These are phyloP conservation scores for Origma solitaria DNA, from an alignment of 2,113 vertebrate genomes.

Conservation along the genomic window DNA sequence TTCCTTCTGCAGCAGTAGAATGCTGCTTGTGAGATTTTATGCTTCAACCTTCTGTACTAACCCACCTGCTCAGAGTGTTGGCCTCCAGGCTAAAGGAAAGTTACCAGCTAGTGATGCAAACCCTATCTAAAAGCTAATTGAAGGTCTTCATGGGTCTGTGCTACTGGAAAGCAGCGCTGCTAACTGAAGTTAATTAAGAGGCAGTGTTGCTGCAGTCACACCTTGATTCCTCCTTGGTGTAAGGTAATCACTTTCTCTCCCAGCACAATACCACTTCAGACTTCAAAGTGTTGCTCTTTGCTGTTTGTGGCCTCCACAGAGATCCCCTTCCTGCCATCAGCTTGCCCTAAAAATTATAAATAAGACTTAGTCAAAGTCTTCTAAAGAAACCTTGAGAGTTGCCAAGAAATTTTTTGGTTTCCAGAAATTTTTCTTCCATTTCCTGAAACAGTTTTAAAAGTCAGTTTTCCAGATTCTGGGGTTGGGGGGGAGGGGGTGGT, in stretches of 20 bases:
- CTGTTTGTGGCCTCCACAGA: not conserved
- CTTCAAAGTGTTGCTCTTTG: not conserved
- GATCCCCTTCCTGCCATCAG: not conserved
- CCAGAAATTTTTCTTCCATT: not conserved
- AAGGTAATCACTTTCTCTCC: not conserved
- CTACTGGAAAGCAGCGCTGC: not conserved
- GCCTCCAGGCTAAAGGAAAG: not conserved
- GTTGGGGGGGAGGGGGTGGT: too few relatives aligned
- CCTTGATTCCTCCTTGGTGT: not conserved
- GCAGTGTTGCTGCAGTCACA: not conserved
- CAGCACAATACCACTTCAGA: not conserved
- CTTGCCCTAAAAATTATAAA: not conserved
- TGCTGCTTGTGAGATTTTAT: not conserved
- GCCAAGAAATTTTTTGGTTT: not conserved
- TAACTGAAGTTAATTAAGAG: not conserved
- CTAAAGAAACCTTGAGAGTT: not conserved
- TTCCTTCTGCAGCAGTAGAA: not conserved
- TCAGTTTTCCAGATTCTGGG: not conserved
- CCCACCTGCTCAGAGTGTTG: fast-evolving
- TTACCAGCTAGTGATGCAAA: not conserved
- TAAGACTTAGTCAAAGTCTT: not conserved
- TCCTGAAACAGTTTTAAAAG: not conserved
- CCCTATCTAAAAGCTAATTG: not conserved
- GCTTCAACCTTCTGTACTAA: not conserved
- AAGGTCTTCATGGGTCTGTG: not conserved